Conservation (phyloP, 2,113 vertebrate species). For the Alectura lathami region DNA sequence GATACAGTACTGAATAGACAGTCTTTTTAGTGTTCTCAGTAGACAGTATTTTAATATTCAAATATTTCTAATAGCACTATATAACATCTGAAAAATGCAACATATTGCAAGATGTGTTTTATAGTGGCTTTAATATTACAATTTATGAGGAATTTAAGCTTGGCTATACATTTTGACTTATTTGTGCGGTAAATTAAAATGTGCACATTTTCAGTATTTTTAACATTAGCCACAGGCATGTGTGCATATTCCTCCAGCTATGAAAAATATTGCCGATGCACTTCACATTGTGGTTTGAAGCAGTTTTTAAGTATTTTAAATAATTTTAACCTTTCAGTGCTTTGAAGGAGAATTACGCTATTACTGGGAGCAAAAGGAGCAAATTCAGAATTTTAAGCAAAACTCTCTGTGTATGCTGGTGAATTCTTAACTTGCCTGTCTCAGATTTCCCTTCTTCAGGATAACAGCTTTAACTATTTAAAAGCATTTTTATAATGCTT, state of each 20-base stretch:
- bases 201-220: background rate
- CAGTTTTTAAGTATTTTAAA: background rate
- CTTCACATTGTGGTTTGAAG: background rate
- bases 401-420: background rate
- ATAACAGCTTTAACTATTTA: background rate
- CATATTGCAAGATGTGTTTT: background rate
- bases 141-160: background rate
- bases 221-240: background rate
- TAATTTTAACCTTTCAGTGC: background rate
- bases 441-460: background rate
- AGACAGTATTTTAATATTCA: background rate
- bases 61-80: background rate
- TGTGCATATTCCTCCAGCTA: background rate
- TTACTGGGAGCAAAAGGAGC: background rate
- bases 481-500: background rate
- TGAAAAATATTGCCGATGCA: background rate
- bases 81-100: background rate
- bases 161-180: background rate
- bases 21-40: background rate
- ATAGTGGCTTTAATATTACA: background rate
- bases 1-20: background rate
- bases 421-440: background rate
- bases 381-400: background rate
- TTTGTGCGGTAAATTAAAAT: background rate
- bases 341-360: background rate